phyloP scores from a whole-genome alignment of 2,888 invertebrate genomes.

The Agrotis segetum region DNA sequence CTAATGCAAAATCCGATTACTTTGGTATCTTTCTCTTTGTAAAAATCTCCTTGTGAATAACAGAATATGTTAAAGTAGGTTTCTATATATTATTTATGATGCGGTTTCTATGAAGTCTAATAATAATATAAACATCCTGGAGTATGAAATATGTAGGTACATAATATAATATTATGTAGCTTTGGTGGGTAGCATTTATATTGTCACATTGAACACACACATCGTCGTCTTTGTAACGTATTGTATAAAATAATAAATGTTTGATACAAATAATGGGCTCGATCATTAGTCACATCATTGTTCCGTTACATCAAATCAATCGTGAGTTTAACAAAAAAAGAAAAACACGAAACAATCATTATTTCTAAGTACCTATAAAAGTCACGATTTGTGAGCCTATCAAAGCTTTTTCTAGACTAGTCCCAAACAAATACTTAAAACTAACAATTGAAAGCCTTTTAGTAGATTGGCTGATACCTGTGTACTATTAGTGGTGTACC shows the following conservation, averaged over 20 bases:
- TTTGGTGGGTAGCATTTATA: background rate
- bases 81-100: slow-evolving; percentile 29
- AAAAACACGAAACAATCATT: slow-evolving; percentile 11
- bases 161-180: no score
- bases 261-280: background rate
- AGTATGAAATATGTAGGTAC: background rate
- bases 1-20: slow-evolving; percentile 47
- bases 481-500: slow-evolving; percentile 2
- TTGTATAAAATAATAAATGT: slow-evolving; percentile 3
- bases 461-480: slow-evolving; percentile 19
- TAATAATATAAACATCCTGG: slow-evolving; percentile 8
- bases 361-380: background rate
- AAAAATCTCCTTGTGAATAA: slow-evolving; percentile 41
- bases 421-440: slow-evolving; percentile 35
- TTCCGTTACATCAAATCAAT: background rate
- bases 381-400: slow-evolving; percentile 10
- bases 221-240: background rate
- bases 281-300: slow-evolving; percentile 26
- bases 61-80: slow-evolving; percentile 29
- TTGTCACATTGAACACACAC: background rate
- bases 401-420: slow-evolving; percentile 12
- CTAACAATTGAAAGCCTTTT: slow-evolving; percentile 31
- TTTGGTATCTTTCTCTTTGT: slow-evolving; percentile 32
- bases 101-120: slow-evolving; percentile 20
- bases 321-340: background rate